Percentiles rank a stretch among this genome's conserved stretches.
phyloP scores from a whole-genome alignment of 1,140 invertebrate genomes.

The Drosophila sucinea region DNA sequence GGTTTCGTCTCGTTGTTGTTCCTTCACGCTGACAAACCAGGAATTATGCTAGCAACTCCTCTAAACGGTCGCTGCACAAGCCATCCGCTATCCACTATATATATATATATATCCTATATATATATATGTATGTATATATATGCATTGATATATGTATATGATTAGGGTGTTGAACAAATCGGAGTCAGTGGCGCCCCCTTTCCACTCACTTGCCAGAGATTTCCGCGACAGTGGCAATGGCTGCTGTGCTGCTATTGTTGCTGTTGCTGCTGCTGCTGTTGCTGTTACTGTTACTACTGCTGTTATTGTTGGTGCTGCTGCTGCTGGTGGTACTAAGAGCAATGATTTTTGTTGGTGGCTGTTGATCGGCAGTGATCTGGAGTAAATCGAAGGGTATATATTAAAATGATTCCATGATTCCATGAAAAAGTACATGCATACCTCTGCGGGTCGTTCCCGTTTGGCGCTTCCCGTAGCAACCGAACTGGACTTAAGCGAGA shows the following conservation, averaged over 20 bases:
- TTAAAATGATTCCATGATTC: too few species aligned
- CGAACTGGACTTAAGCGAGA: slow-evolving; percentile 29
- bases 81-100: slow-evolving; percentile 5
- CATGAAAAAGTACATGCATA: not conserved
- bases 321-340: slow-evolving; percentile 38
- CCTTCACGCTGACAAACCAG: not conserved
- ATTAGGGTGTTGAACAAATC: not conserved
- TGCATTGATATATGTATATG: slow-evolving; percentile 10
- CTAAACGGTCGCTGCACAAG: not conserved
- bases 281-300: slow-evolving; percentile 39
- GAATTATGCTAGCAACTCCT: not conserved
- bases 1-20: not conserved
- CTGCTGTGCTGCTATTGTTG: slow-evolving; percentile 33
- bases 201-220: slow-evolving; percentile 40
- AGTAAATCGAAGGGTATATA: not conserved
- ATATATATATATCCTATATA: not conserved
- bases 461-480: slow-evolving; percentile 20
- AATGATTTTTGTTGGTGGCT: slow-evolving; percentile 63
- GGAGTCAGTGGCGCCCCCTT: slow-evolving; percentile 15
- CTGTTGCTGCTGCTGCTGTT: slow-evolving; percentile 20
- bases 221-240: slow-evolving; percentile 16
- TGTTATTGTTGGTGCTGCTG: slow-evolving; percentile 29
- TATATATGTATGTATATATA: slow-evolving; percentile 2
- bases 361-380: slow-evolving; percentile 50
- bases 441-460: slow-evolving; percentile 51